Evolutionary conservation across 2,113 vertebrate genomes (phyloP).

Genomic region (Ariopsis seemanni): DNA sequence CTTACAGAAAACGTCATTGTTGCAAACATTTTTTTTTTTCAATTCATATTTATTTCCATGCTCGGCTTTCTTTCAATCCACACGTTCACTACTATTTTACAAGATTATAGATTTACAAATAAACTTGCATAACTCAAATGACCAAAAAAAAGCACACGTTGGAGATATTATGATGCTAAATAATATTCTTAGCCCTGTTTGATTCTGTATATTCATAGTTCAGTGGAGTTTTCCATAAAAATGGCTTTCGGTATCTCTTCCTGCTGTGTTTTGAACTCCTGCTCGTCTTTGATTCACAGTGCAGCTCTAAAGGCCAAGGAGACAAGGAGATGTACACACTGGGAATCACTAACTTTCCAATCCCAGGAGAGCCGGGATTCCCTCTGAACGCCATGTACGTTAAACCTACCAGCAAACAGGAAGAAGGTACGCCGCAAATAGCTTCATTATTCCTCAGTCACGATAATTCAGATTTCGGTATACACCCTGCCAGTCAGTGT

Average conservation of each 20-base stretch:
- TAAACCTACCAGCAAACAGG: slow-evolving; percentile 75
- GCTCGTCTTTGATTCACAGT: slow-evolving; percentile 72
- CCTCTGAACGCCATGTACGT: slow-evolving; percentile 93
- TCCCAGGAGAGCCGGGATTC: slow-evolving; percentile 97
- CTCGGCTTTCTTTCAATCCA: too few species aligned
- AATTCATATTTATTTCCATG: too few species aligned
- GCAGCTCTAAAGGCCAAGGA: slow-evolving; percentile 91
- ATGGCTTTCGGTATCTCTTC: not conserved
- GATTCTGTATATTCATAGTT: not conserved
- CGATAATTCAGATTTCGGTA: not conserved
- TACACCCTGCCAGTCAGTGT: not conserved
- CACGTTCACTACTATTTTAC: too few species aligned
- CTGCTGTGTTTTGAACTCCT: not conserved
- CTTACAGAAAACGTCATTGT: too few species aligned
- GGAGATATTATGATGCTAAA: too few species aligned
- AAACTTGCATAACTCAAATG: too few species aligned
- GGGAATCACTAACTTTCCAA: slow-evolving; percentile 97
- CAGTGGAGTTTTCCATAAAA: not conserved
- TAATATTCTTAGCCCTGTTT: too few species aligned
- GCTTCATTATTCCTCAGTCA: not conserved
- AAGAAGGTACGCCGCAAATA: slow-evolving; percentile 68
- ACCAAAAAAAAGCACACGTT: too few species aligned
- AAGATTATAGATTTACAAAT: too few species aligned
- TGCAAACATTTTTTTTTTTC: too few species aligned
- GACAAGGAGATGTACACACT: slow-evolving; percentile 99